Percentiles rank a stretch among this genome's conserved stretches.
Evolutionary conservation across 2,113 vertebrate species (phyloP).

Genomic region (Rhinopithecus roxellana): DNA sequence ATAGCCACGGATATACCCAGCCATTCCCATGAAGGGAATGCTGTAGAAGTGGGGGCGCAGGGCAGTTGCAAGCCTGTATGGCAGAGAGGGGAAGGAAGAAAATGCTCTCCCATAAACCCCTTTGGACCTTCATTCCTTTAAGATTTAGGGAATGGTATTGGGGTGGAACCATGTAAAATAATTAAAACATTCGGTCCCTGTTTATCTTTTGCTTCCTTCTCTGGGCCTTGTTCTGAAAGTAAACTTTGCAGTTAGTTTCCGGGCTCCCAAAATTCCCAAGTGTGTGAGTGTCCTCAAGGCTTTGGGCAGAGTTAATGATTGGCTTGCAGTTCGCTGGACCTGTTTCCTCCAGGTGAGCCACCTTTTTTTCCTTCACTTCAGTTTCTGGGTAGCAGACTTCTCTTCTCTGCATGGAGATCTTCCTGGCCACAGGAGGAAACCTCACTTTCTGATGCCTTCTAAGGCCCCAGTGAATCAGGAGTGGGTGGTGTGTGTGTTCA

Average conservation of each 20-base stretch:
- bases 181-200: slow-evolving; percentile 51
- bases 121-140: background rate
- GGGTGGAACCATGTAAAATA: slow-evolving; percentile 26
- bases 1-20: background rate
- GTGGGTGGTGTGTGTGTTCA: background rate
- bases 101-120: background rate
- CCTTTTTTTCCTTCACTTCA: background rate
- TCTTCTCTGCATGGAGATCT: background rate
- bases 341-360: background rate
- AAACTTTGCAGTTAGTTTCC: slow-evolving; percentile 53
- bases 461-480: background rate
- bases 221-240: slow-evolving; percentile 46
- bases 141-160: background rate
- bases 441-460: background rate
- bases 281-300: background rate
- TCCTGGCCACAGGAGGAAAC: background rate
- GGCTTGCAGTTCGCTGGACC: background rate
- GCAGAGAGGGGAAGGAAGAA: background rate
- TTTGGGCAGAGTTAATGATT: background rate
- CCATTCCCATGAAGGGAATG: background rate
- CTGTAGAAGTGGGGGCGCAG: accelerated
- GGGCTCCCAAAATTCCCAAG: background rate
- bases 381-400: background rate
- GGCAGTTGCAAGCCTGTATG: background rate
- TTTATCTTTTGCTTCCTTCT: slow-evolving; percentile 66